Evolutionary conservation across 1,140 invertebrate species (phyloP).

Genomic region (Bombus waltoni): DNA sequence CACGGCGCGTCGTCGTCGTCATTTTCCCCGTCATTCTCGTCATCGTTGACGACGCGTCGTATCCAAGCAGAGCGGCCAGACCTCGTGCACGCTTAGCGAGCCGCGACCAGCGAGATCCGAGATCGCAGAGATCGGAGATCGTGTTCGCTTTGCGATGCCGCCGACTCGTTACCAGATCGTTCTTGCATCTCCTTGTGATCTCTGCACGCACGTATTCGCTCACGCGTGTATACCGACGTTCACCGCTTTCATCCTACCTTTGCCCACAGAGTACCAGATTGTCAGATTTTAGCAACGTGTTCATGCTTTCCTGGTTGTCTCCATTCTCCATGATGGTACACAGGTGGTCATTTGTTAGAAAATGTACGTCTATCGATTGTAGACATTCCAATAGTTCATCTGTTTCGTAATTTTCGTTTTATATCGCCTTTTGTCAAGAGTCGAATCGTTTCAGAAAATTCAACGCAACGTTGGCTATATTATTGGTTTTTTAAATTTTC

Average conservation of each 20-base stretch:
- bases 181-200: constrained; percentile 22
- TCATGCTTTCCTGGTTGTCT: not conserved
- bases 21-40: constrained; percentile 33
- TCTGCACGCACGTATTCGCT: constrained; percentile 26
- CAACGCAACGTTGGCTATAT: too few relatives aligned
- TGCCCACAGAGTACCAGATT: too few relatives aligned
- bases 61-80: constrained; percentile 16
- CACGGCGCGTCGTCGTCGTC: constrained; percentile 28
- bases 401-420: not conserved
- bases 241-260: constrained; percentile 1
- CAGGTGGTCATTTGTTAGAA: not conserved
- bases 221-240: constrained; percentile 2
- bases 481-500: too few relatives aligned
- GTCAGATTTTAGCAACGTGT: not conserved
- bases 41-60: constrained; percentile 32
- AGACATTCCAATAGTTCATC: too few relatives aligned
- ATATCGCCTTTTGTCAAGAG: not conserved
- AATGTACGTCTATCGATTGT: not conserved
- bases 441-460: too few relatives aligned
- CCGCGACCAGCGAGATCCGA: constrained; percentile 10
- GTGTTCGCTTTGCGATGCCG: constrained; percentile 58
- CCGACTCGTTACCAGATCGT: constrained; percentile 56
- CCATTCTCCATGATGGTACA: too few relatives aligned
- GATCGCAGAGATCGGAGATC: constrained; percentile 58
- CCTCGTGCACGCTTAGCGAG: constrained; percentile 20